Base-by-base conservation (phyloP, 2,113 vertebrate genomes). In the Eulemur macaco region DNA sequence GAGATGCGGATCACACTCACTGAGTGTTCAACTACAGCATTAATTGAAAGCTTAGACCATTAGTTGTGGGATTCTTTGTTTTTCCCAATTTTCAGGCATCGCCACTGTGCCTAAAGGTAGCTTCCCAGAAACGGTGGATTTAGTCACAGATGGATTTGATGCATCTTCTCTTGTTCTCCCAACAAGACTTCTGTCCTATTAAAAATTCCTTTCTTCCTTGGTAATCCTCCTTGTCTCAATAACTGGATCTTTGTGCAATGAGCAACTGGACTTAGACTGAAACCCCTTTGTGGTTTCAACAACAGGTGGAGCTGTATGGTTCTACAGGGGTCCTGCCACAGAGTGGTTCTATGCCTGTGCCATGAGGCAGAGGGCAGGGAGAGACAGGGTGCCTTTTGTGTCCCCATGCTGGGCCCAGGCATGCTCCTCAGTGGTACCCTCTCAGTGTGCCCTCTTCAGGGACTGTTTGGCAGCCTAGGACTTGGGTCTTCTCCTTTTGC, bases 31-130 rank as follows among this genome's bases (percentile, higher is more conserved):
- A 69, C 42, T 47, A 37, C 1, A 89, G 37, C 47, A 81, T 78
- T 23, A 71, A 76, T 52, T n/a, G n/a, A 84, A 94, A 86, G 9
- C 50, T 71, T 56, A n/a, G 74, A 92, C 2, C 20, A 39, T 29
- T 96, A 91, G 23, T 74, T 85, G 27, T 39, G 69, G 47, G 34
- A 87, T 95, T 10, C 7, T 74, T 96, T 64, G 14, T 66, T 95
- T 93, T 50, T 21, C 77, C 39, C 47, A 77, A 14, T 45, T 87
- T 92, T 76, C 45, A 74, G 31, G 45, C 56, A 45, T 2, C 82
- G 23, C 21, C 45, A 39, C 74, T 56, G 52, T 54, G 17, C 52
- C 52, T 54, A 20, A 54, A 54, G 18, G 17, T 54, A 63, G 60
- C 25, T 63, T 12, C 60, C 60, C 60, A 29, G 60, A 63, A 63